Percentiles rank a stretch among this genome's conserved stretches.
phyloP scores from a whole-genome alignment of 1,140 invertebrate species.

The Solenopsis invicta region DNA sequence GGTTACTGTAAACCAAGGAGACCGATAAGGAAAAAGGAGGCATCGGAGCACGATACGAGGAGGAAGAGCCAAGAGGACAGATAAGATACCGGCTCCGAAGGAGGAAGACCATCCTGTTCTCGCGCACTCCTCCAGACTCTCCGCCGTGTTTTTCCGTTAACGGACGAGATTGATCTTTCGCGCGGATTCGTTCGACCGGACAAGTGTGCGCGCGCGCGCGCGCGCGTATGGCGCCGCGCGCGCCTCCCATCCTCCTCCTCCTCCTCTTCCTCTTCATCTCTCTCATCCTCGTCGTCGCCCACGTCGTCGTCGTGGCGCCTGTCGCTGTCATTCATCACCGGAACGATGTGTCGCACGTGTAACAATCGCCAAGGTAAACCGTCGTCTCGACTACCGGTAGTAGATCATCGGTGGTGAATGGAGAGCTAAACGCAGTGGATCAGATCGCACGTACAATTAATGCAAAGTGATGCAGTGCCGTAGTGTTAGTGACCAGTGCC shows the following conservation, averaged over 20 bases:
- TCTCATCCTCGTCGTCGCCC: conserved; percentile 1
- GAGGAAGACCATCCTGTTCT: background rate
- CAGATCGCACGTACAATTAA: conserved; percentile 79
- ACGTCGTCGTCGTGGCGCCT: background rate
- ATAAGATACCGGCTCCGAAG: background rate
- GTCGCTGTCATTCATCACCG: conserved; percentile 9
- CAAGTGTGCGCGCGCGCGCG: too few species aligned
- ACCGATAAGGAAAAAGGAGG: too few species aligned
- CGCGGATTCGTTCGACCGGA: too few species aligned
- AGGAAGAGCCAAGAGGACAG: background rate
- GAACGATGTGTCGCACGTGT: conserved; percentile 59
- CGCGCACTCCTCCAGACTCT: background rate
- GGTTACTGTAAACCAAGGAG: too few species aligned
- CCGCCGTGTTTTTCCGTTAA: conserved; percentile 1
- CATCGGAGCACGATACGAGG: too few species aligned
- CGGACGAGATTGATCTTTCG: background rate
- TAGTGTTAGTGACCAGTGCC: conserved; percentile 83
- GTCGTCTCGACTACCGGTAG: conserved; percentile 21
- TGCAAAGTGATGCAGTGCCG: conserved; percentile 85
- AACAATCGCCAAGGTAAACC: conserved; percentile 59
- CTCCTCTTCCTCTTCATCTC: too few species aligned
- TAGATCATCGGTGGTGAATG: conserved; percentile 81
- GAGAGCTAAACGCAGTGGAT: conserved; percentile 76
- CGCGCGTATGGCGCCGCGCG: too few species aligned
- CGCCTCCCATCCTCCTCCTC: too few species aligned